Conservation (phyloP, 2,888 invertebrate species). For the Keiferia lycopersicella region DNA sequence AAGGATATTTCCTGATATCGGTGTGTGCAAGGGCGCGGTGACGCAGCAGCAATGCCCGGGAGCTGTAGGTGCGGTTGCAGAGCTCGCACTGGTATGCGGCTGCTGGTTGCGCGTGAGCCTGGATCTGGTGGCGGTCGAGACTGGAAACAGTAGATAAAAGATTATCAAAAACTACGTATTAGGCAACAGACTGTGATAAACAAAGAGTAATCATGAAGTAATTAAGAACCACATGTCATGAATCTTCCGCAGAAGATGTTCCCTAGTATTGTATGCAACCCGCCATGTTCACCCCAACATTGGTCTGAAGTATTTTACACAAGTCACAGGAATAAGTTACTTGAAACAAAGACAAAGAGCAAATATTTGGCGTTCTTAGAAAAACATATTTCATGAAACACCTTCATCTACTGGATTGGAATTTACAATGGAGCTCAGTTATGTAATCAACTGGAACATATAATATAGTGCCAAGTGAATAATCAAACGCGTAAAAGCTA, state of each 20-base stretch:
- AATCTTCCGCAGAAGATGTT: too few species aligned
- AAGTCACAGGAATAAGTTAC: too few species aligned
- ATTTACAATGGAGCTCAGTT: not conserved
- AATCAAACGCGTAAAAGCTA: conserved; percentile 8
- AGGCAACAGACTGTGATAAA: too few species aligned
- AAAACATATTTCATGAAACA: too few species aligned
- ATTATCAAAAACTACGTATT: not conserved
- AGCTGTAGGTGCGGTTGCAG: conserved; percentile 91
- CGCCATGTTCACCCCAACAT: too few species aligned
- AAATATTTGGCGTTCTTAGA: too few species aligned
- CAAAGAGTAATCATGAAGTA: too few species aligned
- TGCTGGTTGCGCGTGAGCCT: conserved; percentile 88
- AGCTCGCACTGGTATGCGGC: conserved; percentile 91
- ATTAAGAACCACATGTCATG: too few species aligned
- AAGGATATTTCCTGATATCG: conserved; percentile 92
- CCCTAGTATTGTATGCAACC: too few species aligned
- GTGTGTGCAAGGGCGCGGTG: conserved; percentile 92
- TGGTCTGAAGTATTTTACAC: too few species aligned
- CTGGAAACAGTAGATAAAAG: conserved; percentile 77
- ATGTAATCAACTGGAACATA: not conserved
- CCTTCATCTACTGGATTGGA: not conserved
- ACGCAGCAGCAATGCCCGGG: conserved; percentile 89
- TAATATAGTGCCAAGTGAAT: not conserved
- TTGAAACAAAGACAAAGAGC: too few species aligned
- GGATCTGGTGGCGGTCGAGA: conserved; percentile 90